Evolutionary conservation across 2,888 invertebrate genomes (phyloP).

Genomic region (Drosophila paramelanica): DNA sequence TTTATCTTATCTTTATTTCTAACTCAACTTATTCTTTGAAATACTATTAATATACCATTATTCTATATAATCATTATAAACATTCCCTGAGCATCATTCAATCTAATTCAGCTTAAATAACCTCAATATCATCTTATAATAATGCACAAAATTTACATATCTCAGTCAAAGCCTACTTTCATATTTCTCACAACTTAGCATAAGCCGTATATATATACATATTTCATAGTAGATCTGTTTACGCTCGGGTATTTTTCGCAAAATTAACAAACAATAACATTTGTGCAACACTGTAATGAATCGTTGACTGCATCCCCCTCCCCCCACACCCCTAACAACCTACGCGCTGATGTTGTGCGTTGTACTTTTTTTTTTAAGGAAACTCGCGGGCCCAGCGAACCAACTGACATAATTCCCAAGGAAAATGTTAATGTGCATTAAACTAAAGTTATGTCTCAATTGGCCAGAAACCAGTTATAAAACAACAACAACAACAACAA

Average conservation of each 20-base stretch:
- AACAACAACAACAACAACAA: constrained; percentile 5
- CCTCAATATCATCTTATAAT: constrained; percentile 29
- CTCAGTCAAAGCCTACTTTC: constrained; percentile 16
- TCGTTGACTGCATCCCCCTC: constrained; percentile 7
- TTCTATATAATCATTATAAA: neutral
- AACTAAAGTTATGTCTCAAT: constrained; percentile 75
- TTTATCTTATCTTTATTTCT: no score
- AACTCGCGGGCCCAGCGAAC: constrained; percentile 26
- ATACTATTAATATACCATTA: neutral
- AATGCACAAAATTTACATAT: constrained; percentile 7
- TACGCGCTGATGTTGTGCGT: constrained; percentile 30
- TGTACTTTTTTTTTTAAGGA: constrained; percentile 37
- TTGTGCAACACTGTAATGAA: constrained; percentile 47
- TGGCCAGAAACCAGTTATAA: constrained; percentile 61
- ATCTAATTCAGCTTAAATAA: constrained; percentile 6
- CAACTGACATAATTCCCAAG: constrained; percentile 76
- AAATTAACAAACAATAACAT: constrained; percentile 66
- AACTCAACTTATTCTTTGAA: no score
- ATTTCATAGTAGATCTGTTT: constrained; percentile 14
- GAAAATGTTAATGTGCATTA: constrained; percentile 73
- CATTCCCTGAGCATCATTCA: neutral
- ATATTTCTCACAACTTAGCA: constrained; percentile 44
- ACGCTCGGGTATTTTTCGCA: constrained; percentile 41
- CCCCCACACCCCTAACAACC: neutral
- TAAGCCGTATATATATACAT: constrained; percentile 15